Evolutionary conservation across 2,797 vertebrate species (phyloP), one percentile per base, ranked within the genome.

Genomic region (Prionace glauca): DNA sequence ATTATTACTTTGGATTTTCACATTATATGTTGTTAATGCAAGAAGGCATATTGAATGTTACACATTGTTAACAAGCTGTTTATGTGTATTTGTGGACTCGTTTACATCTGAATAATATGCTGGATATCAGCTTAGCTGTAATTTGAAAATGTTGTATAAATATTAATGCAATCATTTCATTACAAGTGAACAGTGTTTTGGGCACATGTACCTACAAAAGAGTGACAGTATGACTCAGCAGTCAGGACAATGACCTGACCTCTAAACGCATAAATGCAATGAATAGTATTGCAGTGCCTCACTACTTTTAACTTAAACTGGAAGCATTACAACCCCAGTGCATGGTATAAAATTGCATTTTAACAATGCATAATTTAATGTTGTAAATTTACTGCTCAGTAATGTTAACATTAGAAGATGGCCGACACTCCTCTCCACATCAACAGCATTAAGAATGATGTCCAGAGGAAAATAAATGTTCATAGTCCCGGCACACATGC

Each of bases 101-200:
- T 91, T 65, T 91, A 32, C 29, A 91, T 65, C 62, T 91, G 32
- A 50, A 9, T n/a, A 91, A 2, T 62, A 91, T 65, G 60, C 7
- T 18, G 56, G 56, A 91, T 65, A 91, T 10, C 88, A 62, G 65
- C 88, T 65, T 91, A 1, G 88, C 22, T 32, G 26, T 65, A 91
- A 91, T 91, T 91, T 65, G 88, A 91, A 65, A 32, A 91, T 91
- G 60, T 32, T n/a, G 18, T 91, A 91, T 65, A n/a, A 91, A 91
- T 65, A 65, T 91, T 65, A 91, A 91, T 45, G 41, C 22, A 20
- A 84, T 41, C 79, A 84, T 24, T 91, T n/a, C 29, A 65, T 9
- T 16, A 22, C 26, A 24, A 90, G 56, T 90, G 88, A 91, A 65
- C 56, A 91, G 32, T 18, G 41, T 84, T 45, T 84, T 84, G 81